Conservation (phyloP, 2,797 vertebrate genomes). For the Gambusia yucatana region DNA sequence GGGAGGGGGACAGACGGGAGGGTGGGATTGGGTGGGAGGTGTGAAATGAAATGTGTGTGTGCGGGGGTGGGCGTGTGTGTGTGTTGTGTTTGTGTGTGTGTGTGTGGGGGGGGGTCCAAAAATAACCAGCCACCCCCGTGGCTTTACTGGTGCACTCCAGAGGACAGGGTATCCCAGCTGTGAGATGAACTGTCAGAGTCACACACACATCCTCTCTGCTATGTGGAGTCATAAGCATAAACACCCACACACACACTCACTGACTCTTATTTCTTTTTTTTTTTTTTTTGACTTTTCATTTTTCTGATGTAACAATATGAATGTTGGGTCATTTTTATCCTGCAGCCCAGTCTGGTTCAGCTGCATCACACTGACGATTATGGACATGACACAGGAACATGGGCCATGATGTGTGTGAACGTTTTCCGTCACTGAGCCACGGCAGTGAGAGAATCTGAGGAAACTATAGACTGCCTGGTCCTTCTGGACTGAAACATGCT, state of each 20-base stretch:
- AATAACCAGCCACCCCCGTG: conserved; percentile 59
- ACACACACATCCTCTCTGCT: conserved; percentile 11
- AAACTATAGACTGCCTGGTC: neutral
- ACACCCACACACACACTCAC: conserved; percentile 12
- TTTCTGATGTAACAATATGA: conserved; percentile 1
- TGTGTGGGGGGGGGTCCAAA: conserved; percentile 39
- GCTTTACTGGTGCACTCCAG: conserved; percentile 49
- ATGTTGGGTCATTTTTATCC: neutral
- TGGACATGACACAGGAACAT: neutral
- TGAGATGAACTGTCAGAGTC: conserved; percentile 60
- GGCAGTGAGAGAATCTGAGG: neutral
- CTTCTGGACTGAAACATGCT: too few species aligned
- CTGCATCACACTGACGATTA: neutral
- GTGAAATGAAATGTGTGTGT: conserved; percentile 1
- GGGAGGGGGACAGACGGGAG: neutral
- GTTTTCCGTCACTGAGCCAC: neutral
- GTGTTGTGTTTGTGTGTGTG: neutral
- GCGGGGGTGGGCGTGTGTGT: neutral
- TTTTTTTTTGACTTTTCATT: conserved; percentile 5
- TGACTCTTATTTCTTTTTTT: conserved; percentile 11
- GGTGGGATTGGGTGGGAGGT: neutral
- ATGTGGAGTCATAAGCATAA: conserved; percentile 25
- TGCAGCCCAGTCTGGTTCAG: neutral
- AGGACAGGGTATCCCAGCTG: conserved; percentile 66
- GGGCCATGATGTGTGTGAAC: neutral